Conservation (phyloP, 2,888 invertebrate genomes). For the Hirtodrosophila duncani region DNA sequence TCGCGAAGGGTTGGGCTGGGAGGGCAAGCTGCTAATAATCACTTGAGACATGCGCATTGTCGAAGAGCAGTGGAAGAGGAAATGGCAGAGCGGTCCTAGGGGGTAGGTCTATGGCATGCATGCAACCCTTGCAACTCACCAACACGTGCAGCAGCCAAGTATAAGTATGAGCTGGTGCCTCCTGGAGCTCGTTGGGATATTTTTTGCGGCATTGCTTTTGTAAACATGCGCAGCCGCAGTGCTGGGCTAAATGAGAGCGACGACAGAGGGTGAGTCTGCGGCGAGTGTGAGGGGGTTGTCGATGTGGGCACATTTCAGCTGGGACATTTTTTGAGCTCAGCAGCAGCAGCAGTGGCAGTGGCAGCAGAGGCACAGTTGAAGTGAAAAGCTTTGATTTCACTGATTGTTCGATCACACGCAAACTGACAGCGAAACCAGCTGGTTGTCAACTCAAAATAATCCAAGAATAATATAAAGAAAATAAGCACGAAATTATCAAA, state of each 20-base stretch:
- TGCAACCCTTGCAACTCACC: constrained; percentile 49
- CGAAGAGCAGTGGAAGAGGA: constrained; percentile 5
- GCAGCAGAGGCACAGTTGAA: constrained; percentile 32
- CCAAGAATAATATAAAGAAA: constrained; percentile 1
- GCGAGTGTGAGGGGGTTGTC: constrained; percentile 1
- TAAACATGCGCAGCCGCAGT: constrained; percentile 69
- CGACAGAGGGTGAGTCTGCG: constrained; percentile 11
- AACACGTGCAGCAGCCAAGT: constrained; percentile 47
- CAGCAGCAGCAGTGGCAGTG: constrained; percentile 25
- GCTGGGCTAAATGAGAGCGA: constrained; percentile 7
- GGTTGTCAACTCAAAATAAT: constrained; percentile 67
- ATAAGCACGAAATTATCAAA: not conserved
- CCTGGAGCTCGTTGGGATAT: constrained; percentile 15
- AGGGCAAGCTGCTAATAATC: constrained; percentile 64
- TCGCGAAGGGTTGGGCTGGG: no score
- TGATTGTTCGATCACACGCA: constrained; percentile 76
- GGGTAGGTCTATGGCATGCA: constrained; percentile 33
- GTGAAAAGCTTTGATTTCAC: constrained; percentile 75
- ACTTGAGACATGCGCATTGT: constrained; percentile 70
- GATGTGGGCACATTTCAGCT: constrained; percentile 55
- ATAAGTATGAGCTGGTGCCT: no score
- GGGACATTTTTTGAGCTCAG: constrained; percentile 50
- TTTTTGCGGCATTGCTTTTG: constrained; percentile 61
- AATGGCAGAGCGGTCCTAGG: constrained; percentile 26
- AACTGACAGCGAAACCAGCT: constrained; percentile 75